These are phyloP conservation scores for Stratiomys singularior DNA, from an alignment of 2,888 invertebrate species.

Conservation along the genomic window DNA sequence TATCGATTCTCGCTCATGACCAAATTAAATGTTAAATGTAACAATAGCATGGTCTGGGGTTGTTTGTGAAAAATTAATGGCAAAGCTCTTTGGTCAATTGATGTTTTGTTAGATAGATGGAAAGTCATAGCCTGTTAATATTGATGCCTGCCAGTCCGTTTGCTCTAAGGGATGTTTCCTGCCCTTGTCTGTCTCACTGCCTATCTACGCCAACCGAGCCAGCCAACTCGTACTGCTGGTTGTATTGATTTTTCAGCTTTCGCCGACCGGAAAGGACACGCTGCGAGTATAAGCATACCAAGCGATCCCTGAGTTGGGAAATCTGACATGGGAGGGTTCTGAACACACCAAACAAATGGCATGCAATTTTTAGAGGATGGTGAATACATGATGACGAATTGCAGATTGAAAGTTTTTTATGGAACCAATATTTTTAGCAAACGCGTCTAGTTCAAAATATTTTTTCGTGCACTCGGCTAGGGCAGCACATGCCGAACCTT, in stretches of 20 bases:
- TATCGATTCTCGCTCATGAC: conserved; percentile 44
- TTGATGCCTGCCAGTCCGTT: conserved; percentile 34
- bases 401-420: conserved; percentile 22
- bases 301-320: neutral
- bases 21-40: conserved; percentile 44
- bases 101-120: conserved; percentile 42
- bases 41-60: conserved; percentile 14
- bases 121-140: conserved; percentile 42
- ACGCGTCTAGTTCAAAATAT: too few species aligned
- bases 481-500: too few species aligned
- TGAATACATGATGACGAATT: conserved; percentile 10
- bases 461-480: too few species aligned
- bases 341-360: neutral
- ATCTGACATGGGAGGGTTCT: neutral
- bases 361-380: conserved; percentile 30
- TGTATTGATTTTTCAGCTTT: conserved; percentile 26
- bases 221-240: neutral
- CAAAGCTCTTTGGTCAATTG: conserved; percentile 44
- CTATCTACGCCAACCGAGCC: neutral
- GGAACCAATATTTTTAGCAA: neutral
- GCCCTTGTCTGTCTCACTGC: neutral
- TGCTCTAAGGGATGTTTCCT: conserved; percentile 17
- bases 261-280: neutral
- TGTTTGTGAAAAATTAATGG: conserved; percentile 44
- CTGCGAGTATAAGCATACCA: neutral